Evolutionary conservation across 1,140 invertebrate species (phyloP).

Genomic region (Trypoxylus dichotomus): DNA sequence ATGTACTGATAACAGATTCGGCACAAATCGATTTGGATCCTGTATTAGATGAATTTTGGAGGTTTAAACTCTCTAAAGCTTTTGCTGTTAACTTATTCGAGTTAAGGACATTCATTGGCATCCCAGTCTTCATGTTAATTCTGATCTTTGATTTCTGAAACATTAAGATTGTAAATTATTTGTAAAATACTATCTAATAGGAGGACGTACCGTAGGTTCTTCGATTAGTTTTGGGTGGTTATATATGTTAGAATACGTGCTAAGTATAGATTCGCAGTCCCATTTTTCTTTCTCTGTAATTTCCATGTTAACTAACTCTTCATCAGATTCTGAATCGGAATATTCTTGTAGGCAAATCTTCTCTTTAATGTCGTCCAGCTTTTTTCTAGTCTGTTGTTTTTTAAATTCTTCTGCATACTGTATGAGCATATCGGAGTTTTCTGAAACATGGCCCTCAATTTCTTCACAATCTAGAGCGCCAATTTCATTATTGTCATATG

Average conservation of each 20-base stretch:
- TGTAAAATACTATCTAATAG: too few relatives aligned
- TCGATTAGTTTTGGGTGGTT: slow-evolving; percentile 88
- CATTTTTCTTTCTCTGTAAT: slow-evolving; percentile 71
- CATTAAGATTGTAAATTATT: too few relatives aligned
- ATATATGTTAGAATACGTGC: slow-evolving; percentile 86
- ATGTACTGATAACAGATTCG: slow-evolving; percentile 68
- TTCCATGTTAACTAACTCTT: slow-evolving; percentile 63
- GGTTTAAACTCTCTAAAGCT: slow-evolving; percentile 67
- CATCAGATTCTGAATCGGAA: slow-evolving; percentile 54
- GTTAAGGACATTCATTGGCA: slow-evolving; percentile 68
- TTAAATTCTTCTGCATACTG: slow-evolving; percentile 66
- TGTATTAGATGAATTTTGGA: slow-evolving; percentile 53
- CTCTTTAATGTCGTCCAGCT: slow-evolving; percentile 58
- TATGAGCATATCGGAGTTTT: slow-evolving; percentile 68
- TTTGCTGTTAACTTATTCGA: slow-evolving; percentile 68
- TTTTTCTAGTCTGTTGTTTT: slow-evolving; percentile 59
- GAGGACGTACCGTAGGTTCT: slow-evolving; percentile 57
- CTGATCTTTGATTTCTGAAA: slow-evolving; percentile 62
- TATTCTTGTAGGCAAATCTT: slow-evolving; percentile 35
- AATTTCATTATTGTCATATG: slow-evolving; percentile 88
- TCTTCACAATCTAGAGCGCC: slow-evolving; percentile 87
- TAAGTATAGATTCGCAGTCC: slow-evolving; percentile 93
- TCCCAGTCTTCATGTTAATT: slow-evolving; percentile 71
- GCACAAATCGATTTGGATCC: slow-evolving; percentile 60
- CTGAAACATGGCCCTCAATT: slow-evolving; percentile 78